Conservation (phyloP, 2,113 vertebrate species). For the Bos indicus region DNA sequence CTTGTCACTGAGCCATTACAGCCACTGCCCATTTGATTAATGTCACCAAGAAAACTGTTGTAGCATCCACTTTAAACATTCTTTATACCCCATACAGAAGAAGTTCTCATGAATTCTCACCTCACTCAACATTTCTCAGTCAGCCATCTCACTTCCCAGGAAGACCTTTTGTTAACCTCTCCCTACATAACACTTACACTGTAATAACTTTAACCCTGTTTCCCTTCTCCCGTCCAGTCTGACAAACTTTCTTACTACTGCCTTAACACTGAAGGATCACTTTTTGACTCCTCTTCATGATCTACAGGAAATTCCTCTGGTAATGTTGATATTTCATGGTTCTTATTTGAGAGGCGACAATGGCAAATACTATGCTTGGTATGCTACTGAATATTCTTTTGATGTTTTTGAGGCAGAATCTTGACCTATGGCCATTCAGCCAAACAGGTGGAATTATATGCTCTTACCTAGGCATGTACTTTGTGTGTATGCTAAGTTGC, state of each 20-base stretch:
- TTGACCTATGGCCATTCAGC: neutral
- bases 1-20: neutral
- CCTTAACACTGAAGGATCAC: neutral
- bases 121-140: neutral
- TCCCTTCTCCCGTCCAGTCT: neutral
- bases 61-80: neutral
- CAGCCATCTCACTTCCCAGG: neutral
- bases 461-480: neutral
- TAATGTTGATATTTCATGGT: neutral
- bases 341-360: neutral
- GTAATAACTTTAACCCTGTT: neutral
- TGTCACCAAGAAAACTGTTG: neutral
- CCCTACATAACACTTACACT: neutral
- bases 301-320: neutral
- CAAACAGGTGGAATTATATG: neutral
- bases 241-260: neutral
- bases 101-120: neutral
- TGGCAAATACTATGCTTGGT: neutral
- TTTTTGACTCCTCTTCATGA: neutral
- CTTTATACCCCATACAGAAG: neutral
- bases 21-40: neutral
- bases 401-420: neutral
- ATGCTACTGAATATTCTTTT: neutral
- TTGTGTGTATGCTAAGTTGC: neutral
- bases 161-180: neutral